These are phyloP conservation scores for Oceanodroma tethys DNA, from an alignment of 2,113 vertebrate species.

Conservation along the genomic window DNA sequence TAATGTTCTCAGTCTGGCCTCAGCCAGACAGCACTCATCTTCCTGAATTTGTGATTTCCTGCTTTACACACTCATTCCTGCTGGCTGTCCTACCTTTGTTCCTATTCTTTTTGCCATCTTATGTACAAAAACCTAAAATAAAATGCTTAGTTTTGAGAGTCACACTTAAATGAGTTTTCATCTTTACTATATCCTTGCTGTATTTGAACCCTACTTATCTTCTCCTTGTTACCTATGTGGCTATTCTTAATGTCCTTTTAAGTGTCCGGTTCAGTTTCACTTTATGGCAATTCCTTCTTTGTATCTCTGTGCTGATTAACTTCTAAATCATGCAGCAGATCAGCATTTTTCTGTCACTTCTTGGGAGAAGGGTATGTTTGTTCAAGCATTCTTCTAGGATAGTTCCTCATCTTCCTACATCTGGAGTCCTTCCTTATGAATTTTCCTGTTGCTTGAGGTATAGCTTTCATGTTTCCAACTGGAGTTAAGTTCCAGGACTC, in stretches of 20 bases:
- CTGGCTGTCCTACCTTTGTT: not conserved
- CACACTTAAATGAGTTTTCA: not conserved
- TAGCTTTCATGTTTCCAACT: not conserved
- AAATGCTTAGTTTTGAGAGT: not conserved
- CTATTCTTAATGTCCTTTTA: not conserved
- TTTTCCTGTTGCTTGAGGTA: not conserved
- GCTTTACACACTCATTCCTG: not conserved
- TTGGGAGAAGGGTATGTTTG: not conserved
- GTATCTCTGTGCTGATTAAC: not conserved
- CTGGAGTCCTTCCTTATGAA: not conserved
- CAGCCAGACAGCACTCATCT: not conserved
- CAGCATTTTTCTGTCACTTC: not conserved
- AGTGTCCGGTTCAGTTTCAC: not conserved
- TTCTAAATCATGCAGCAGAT: not conserved
- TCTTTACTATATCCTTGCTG: not conserved
- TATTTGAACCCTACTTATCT: not conserved
- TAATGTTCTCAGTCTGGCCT: not conserved
- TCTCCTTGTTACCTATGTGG: not conserved
- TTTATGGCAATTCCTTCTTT: not conserved
- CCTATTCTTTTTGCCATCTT: not conserved
- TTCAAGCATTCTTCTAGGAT: not conserved
- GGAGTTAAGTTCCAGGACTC: not conserved
- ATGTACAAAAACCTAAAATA: not conserved
- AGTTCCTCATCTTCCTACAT: not conserved
- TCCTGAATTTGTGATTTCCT: slow-evolving; percentile 6